Percentiles rank a stretch among this genome's conserved stretches.
Conservation (phyloP, 2,888 invertebrate species). For the Andricus quercusramuli region DNA sequence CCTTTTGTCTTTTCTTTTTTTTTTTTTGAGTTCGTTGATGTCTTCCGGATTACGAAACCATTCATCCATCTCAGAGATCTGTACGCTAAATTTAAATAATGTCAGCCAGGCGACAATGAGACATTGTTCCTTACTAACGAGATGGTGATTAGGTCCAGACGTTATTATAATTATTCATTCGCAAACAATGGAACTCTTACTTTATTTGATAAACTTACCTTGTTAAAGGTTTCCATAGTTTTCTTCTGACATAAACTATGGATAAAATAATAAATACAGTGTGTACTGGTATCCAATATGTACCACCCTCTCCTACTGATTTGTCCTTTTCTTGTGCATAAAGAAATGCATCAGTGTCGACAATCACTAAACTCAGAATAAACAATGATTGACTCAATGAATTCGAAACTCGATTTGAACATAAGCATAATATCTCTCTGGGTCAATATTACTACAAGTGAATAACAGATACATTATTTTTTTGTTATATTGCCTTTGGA, state of each 20-base stretch:
- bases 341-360: no score
- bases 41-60: conserved; percentile 36
- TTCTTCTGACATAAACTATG: background rate
- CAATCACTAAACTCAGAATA: background rate
- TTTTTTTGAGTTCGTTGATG: background rate
- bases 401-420: background rate
- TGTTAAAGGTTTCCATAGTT: background rate
- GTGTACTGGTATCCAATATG: no score
- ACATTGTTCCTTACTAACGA: conserved; percentile 36
- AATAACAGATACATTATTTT: conserved; percentile 2
- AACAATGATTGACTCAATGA: background rate
- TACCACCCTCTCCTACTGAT: no score
- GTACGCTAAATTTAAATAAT: conserved; percentile 34
- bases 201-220: conserved; percentile 7
- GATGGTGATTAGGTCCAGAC: conserved; percentile 20
- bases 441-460: background rate
- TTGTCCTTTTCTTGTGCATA: no score
- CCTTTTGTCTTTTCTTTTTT: background rate
- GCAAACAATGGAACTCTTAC: conserved; percentile 36
- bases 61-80: conserved; percentile 13
- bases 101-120: conserved; percentile 27
- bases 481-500: background rate
- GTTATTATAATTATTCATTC: conserved; percentile 32
- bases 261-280: background rate
- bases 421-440: background rate